Conservation (phyloP, 2,113 vertebrate species). For the Plotosus lineatus region DNA sequence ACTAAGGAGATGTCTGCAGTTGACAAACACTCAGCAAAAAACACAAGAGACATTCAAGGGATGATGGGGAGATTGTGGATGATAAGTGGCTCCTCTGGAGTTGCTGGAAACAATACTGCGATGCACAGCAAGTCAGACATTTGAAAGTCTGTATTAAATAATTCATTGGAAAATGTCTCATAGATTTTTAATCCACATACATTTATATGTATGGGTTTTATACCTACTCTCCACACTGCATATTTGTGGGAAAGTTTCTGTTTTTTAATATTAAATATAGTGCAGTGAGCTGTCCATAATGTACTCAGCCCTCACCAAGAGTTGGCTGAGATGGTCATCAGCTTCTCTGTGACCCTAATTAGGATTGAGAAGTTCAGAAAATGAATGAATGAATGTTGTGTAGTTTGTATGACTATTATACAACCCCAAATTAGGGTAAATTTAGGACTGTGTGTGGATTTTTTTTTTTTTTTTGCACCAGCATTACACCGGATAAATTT, state of each 20-base stretch:
- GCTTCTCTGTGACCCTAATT: no score
- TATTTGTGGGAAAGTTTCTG: background rate
- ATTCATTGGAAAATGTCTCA: background rate
- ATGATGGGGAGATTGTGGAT: slow-evolving; percentile 22
- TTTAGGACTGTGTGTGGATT: no score
- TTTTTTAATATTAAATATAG: background rate
- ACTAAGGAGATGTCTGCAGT: slow-evolving; percentile 33
- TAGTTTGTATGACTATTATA: no score
- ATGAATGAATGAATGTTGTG: no score
- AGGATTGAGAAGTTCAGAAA: no score
- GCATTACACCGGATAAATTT: no score
- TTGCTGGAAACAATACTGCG: background rate
- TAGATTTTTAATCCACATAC: background rate
- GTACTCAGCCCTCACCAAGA: no score
- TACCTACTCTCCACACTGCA: background rate
- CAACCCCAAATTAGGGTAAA: no score
- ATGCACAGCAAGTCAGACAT: slow-evolving; percentile 1
- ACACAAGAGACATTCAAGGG: slow-evolving; percentile 29
- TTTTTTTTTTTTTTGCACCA: no score
- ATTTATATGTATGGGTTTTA: background rate
- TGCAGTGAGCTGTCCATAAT: background rate
- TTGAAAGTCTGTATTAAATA: background rate
- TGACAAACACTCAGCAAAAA: slow-evolving; percentile 45
- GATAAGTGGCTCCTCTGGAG: background rate
- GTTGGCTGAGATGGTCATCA: no score